Percentiles rank a stretch among this genome's conserved stretches.
These are phyloP conservation scores for rat (Rattus norvegicus) DNA, from an alignment of 2,113 vertebrate genomes.

Conservation along the genomic window DNA sequence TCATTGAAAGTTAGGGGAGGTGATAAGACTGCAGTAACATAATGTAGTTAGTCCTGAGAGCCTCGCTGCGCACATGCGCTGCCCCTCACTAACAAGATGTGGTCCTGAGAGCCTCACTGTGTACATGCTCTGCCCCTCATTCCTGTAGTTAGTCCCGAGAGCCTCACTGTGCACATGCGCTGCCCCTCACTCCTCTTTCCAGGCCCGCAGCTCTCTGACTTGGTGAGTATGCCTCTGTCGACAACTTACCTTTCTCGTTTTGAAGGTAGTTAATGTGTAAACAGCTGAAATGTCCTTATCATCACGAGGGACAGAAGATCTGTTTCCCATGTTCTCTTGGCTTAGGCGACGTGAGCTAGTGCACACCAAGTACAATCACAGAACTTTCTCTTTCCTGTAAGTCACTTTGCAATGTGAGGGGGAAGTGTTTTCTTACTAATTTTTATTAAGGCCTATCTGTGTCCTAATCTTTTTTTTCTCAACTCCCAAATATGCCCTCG, in stretches of 20 bases:
- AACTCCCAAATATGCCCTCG: background rate
- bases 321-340: background rate
- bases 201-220: background rate
- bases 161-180: background rate
- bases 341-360: background rate
- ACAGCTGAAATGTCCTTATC: background rate
- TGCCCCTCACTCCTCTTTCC: background rate
- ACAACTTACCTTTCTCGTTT: background rate
- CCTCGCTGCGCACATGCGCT: too few species aligned
- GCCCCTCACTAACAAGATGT: too few species aligned
- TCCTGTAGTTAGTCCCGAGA: background rate
- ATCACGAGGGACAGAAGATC: background rate
- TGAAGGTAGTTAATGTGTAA: conserved; percentile 43
- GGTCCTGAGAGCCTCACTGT: background rate
- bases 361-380: background rate
- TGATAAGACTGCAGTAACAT: background rate
- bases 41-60: background rate
- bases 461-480: background rate
- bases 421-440: background rate
- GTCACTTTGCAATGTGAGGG: background rate
- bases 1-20: background rate
- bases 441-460: background rate
- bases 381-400: background rate
- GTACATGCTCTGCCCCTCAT: too few species aligned
- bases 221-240: background rate